Evolutionary conservation across 2,797 vertebrate species (phyloP).

Genomic region (Myiotriccus ornatus): DNA sequence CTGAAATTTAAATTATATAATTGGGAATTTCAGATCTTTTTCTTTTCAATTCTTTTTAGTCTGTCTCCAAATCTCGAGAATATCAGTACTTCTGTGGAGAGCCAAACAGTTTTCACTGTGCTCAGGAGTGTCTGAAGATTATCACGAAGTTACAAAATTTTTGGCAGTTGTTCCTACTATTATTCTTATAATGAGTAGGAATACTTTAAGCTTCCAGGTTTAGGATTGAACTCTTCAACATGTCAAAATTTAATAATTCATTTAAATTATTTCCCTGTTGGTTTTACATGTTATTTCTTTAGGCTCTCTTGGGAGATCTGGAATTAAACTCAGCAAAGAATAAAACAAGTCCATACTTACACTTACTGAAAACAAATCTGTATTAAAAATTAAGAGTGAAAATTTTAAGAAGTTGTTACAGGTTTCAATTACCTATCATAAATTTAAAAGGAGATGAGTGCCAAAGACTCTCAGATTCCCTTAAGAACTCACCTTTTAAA

Average conservation of each 20-base stretch:
- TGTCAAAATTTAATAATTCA: not conserved
- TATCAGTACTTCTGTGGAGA: not conserved
- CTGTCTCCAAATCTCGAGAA: not conserved
- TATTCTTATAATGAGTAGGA: not conserved
- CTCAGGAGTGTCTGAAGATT: not conserved
- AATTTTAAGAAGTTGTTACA: not conserved
- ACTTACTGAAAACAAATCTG: not conserved
- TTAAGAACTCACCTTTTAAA: not conserved
- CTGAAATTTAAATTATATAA: not conserved
- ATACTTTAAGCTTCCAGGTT: not conserved
- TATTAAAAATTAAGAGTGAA: not conserved
- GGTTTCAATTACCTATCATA: not conserved
- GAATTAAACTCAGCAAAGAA: not conserved
- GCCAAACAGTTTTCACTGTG: not conserved
- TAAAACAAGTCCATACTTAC: not conserved
- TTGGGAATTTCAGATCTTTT: not conserved
- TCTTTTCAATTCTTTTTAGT: not conserved
- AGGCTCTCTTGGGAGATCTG: not conserved
- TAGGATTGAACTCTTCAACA: not conserved
- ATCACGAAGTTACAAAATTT: not conserved
- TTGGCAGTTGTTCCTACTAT: not conserved
- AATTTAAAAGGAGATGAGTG: not conserved
- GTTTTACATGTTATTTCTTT: not conserved
- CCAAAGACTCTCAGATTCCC: not conserved
- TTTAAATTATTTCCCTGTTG: not conserved